phyloP scores from a whole-genome alignment of 2,888 invertebrate species.

The Blastobasis lacticolella region DNA sequence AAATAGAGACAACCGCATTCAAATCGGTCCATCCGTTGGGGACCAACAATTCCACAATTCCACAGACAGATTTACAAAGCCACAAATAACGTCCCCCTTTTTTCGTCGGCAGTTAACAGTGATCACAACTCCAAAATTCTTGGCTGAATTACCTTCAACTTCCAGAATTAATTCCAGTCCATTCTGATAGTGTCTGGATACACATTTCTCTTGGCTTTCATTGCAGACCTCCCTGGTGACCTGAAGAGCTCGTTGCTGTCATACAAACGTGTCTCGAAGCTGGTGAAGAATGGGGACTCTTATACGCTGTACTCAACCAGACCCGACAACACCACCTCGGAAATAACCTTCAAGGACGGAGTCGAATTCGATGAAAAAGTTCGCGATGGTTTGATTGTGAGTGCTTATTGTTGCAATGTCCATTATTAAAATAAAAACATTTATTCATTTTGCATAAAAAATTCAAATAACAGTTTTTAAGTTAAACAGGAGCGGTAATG shows the following conservation, averaged over 20 bases:
- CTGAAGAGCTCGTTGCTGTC: not conserved
- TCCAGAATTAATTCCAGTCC: not conserved
- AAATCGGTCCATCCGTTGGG: too few relatives aligned
- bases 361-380: constrained; percentile 22
- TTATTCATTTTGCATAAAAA: too few relatives aligned
- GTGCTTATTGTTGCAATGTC: too few relatives aligned
- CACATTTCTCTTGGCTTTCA: not conserved
- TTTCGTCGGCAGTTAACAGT: too few relatives aligned
- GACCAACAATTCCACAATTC: too few relatives aligned
- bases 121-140: not conserved
- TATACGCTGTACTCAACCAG: constrained; percentile 2
- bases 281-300: constrained; percentile 4
- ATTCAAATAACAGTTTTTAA: too few relatives aligned
- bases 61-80: too few relatives aligned
- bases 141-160: not conserved
- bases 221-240: not conserved
- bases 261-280: constrained; percentile 1
- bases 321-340: not conserved
- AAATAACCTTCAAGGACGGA: constrained; percentile 2
- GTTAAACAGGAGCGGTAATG: too few relatives aligned
- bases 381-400: constrained; percentile 1
- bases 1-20: too few relatives aligned
- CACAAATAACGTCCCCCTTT: too few relatives aligned
- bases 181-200: not conserved
- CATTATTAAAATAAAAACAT: too few relatives aligned